Base-by-base conservation (phyloP, 2,797 vertebrate genomes). In the Ceryle rudis region DNA sequence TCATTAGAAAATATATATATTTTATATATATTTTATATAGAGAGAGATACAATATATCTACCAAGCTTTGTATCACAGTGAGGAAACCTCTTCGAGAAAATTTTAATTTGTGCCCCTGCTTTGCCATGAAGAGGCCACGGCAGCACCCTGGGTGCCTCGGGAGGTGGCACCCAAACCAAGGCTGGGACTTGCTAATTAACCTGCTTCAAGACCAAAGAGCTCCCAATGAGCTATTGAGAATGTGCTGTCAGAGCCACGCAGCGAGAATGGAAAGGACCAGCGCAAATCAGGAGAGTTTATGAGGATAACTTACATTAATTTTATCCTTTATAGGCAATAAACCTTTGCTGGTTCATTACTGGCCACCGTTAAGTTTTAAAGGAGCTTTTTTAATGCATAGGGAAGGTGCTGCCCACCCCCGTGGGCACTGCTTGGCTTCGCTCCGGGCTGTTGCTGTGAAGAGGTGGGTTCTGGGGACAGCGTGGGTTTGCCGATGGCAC, bases 291-390 rank as follows among this genome's bases (percentile, higher is more conserved):
- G 64, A 9, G 42, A 21, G 5, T 95, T 90, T 73, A 81, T 9
- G 73, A 47, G 90, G 54, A 44, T 69, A 70, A 25, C 66, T 90
- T 4, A 19, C 66, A 26, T 93, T 79, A 12, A 94, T 95, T 88
- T 73, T 2, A 33, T 23, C 81, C 79, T 93, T 90, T 96, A 86
- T 22, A 58, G 93, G 49, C 80, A 69, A 81, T 72, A 95, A 96
- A 94, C 86, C 84, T 71, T 49, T 21, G 94, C 88, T 79, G 96
- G 15, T 67, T 81, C 93, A 81, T 92, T 89, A n/a, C 83, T 71
- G 91, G 84, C 57, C 83, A 2, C 86, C 13, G 35, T 19, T 60
- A 19, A 16, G 85, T 58, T 87, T 65, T n/a, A 39, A 46, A 35
- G 78, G 89, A 72, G 86, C n/a, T 86, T 96, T 51, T 41, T 72